Base-by-base conservation (phyloP, 2,113 vertebrate genomes). In the Istiophorus platypterus region DNA sequence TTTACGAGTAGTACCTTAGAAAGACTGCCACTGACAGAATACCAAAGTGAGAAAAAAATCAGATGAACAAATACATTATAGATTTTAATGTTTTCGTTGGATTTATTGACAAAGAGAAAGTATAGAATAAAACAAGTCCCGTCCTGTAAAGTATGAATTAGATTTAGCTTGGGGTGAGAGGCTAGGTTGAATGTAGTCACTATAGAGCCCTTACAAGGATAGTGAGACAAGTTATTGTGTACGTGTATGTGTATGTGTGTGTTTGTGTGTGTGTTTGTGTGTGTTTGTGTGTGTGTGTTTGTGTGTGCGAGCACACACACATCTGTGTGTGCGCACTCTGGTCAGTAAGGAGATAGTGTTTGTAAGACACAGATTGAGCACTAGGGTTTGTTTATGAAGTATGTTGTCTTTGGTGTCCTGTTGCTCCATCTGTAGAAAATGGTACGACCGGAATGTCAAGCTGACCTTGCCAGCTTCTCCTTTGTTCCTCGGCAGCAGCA, bases 391-490 rank as follows among this genome's bases (percentile, higher is more conserved):
- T 72, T 72, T 78, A 37, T 64, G 78, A 89, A 81, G 70, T 78
- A 57, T 72, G 66, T 83, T 84, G 81, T 78, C 69, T 87, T 70
- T 73, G n/a, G 42, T 61, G 86, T 62, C 78, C 86, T 11, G 73
- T 0, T 31, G 81, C 80, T 87, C 78, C 83, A 63, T 87, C 82
- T 88, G 80, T 64, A 84, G 27, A 78, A 87, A 68, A 34, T 17
- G 71, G 45, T 80, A 14, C 14, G 58, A 75, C 52, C 12, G 1
- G 81, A 83, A 85, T 22, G 72, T 81, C 75, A 72, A 12, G 61
- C 72, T 72, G 81, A 88, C 91, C 88, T 90, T 75, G 63, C 65
- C 58, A 11, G 62, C 83, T 65, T 72, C 80, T 76, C 58, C 49
- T 69, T 75, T 15, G 12, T 49, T 81, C 70, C 63, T 78, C 65